These are phyloP conservation scores for Sylvicapra grimmia DNA, from an alignment of 2,113 vertebrate species.

Conservation along the genomic window DNA sequence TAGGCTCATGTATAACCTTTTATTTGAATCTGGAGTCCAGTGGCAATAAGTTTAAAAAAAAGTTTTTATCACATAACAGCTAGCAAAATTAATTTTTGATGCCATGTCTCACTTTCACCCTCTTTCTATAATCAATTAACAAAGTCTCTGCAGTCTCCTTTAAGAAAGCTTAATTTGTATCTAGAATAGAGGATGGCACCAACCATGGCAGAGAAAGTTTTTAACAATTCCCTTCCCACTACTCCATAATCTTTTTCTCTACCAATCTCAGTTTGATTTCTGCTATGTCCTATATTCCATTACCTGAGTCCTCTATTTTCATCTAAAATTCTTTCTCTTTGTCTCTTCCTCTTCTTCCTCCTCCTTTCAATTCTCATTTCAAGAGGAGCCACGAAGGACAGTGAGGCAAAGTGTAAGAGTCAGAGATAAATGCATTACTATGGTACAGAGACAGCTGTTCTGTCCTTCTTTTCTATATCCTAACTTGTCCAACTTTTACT, in stretches of 20 bases:
- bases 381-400: not conserved
- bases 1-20: not conserved
- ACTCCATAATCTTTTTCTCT: not conserved
- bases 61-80: not conserved
- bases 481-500: not conserved
- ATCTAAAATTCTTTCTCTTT: not conserved
- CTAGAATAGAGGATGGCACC: not conserved
- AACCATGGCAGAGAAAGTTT: not conserved
- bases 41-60: not conserved
- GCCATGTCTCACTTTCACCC: not conserved
- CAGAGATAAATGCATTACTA: not conserved
- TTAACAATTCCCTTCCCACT: not conserved
- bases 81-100: not conserved
- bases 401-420: not conserved
- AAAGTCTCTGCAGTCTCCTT: not conserved
- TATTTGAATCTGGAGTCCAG: not conserved
- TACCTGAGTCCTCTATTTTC: not conserved
- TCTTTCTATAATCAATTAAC: not conserved
- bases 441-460: not conserved
- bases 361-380: not conserved
- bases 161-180: not conserved
- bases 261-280: not conserved
- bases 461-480: not conserved
- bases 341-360: too few species aligned
- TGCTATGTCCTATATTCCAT: not conserved